Base-by-base conservation (phyloP, 2,113 vertebrate genomes). In the Lycocorax pyrrhopterus region DNA sequence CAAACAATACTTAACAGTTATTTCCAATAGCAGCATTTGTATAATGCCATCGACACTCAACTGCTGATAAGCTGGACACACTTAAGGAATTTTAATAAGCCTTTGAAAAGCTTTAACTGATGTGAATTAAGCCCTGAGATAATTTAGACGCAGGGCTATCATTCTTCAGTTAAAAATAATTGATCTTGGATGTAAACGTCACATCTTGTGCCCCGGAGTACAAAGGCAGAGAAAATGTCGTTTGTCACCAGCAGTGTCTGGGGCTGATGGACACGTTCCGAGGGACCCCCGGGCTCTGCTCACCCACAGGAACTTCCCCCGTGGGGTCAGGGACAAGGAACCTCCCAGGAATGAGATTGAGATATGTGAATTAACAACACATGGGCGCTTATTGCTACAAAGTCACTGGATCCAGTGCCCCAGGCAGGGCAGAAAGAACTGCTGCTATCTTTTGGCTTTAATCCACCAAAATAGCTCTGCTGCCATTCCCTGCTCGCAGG, bases 61-160 rank as follows among this genome's bases (percentile, higher is more conserved):
- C 94, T 96, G 94, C 93, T 97, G 96, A 97, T 96, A 96, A 96
- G 93, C 10, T 22, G 79, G 96, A 96, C 95, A 95, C 94, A 96
- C 95, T 97, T 86, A 93, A 96, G 93, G 95, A 96, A 96, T 97
- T 96, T 96, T 95, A 95, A 96, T 96, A 96, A 96, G 93, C 93
- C 92, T 94, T 81, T 95, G 96, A 96, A 96, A 94, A 97, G 96
- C 68, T 92, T 94, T 94, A 95, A 96, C 92, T 90, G 92, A 95
- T 95, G 90, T 56, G 93, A 96, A 97, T 96, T 97, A 97, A 97
- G 93, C 96, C 60, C 52, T 0, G 49, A 96, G 93, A 92, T 96
- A 96, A 95, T 49, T 81, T 16, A 33, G 83, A 90, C 58, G 8
- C 86, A 55, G 69, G 56, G 94, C 90, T 95, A 93, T 96, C 96